Conservation (phyloP, 1,140 invertebrate genomes). For the Lordiphosa stackelbergi region DNA sequence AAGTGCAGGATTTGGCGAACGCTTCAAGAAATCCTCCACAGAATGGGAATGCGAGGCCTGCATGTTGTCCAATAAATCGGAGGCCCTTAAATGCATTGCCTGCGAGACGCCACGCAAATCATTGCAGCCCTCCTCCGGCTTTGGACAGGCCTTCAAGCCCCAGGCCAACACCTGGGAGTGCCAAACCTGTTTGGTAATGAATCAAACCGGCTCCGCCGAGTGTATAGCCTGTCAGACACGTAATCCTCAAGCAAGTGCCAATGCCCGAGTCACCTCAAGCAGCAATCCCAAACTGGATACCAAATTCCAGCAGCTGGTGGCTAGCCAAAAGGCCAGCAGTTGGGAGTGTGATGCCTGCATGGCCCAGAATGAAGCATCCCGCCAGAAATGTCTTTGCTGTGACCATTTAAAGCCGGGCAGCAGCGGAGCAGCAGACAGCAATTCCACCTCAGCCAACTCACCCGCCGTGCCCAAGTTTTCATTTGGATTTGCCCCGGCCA, state of each 20-base stretch:
- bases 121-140: constrained; percentile 38
- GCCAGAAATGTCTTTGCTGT: constrained; percentile 83
- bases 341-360: constrained; percentile 85
- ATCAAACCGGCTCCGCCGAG: constrained; percentile 78
- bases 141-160: constrained; percentile 80
- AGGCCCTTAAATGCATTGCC: constrained; percentile 82
- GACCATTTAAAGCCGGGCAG: constrained; percentile 81
- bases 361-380: constrained; percentile 80
- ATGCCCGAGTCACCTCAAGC: constrained; percentile 19
- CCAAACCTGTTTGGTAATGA: constrained; percentile 80
- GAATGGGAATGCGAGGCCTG: constrained; percentile 84
- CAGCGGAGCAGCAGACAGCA: constrained; percentile 1
- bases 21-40: constrained; percentile 78
- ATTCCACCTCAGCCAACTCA: constrained; percentile 42
- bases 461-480: constrained; percentile 78
- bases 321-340: constrained; percentile 75
- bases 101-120: constrained; percentile 32
- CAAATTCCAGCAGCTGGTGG: constrained; percentile 64
- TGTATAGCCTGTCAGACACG: constrained; percentile 79
- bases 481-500: constrained; percentile 74
- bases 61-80: constrained; percentile 81
- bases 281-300: constrained; percentile 52
- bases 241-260: constrained; percentile 27
- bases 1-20: constrained; percentile 76
- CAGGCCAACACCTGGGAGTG: constrained; percentile 81